Evolutionary conservation across 2,113 vertebrate genomes (phyloP), one percentile per base, ranked within the genome.

Genomic region (Oreochromis aureus): DNA sequence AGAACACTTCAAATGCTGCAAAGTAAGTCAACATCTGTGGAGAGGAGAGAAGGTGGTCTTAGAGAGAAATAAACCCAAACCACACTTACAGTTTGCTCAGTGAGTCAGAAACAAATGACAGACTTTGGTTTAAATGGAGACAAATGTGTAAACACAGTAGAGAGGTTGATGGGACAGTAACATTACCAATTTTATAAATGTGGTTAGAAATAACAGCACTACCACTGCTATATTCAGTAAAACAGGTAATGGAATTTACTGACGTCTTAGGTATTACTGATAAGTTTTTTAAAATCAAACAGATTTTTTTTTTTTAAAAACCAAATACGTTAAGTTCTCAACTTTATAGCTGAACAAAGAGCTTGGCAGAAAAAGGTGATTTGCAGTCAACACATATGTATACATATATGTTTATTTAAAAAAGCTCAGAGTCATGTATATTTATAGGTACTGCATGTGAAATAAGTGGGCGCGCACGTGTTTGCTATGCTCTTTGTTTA

Each of bases 1-100:
- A 99, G 96, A 99, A 99, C 78, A 99, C 98, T 96, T 99, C 98
- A 95, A 99, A 99, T 34, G 98, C 98, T 2, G 98, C 97, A 95
- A 99, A 99, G 83, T 99, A 99, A 5, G 98, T 98, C 97, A 99
- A 94, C 98, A 99, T 99, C 98, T 99, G 96, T 48, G 88, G 2
- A 93, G 3, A 94, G 87, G 5, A 24, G 56, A 87, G 89, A 86
- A 51, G 19, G 41, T 15, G 78, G 79, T 39, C 24, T 53, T 36
- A 71, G 22, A 6, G 4, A 30, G 12, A 32, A 11, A 55, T 4
- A 59, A 27, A 51, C 39, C 84, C 10, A 41, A 71, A 55, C 16
- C 12, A 76, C 78, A 53, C 7, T 10, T 15, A 10, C 6, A 32
- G 10, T 22, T n/a, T 16, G 58, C 44, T 80, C 1, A 80, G 11